Percentiles rank a stretch among this genome's conserved stretches.
These are phyloP conservation scores for Poeciliopsis turrubarensis DNA, from an alignment of 2,113 vertebrate species.

Conservation along the genomic window DNA sequence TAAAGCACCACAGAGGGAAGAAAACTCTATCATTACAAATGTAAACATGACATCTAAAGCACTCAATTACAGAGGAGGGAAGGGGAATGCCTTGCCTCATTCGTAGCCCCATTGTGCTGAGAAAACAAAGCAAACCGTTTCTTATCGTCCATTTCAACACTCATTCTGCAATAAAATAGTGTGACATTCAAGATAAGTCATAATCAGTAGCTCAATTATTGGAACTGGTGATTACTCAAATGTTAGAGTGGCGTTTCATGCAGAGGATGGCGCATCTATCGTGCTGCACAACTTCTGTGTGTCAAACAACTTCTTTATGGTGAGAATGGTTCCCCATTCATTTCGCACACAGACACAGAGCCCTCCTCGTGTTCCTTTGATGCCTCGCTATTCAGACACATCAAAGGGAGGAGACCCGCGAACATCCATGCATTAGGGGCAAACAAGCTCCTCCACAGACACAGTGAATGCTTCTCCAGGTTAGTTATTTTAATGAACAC, in stretches of 20 bases:
- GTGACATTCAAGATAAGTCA: constrained; percentile 36
- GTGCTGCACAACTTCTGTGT: constrained; percentile 27
- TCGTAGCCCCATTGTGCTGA: constrained; percentile 10
- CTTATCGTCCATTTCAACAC: constrained; percentile 28
- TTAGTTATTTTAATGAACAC: constrained; percentile 67
- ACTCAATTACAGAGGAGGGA: constrained; percentile 29
- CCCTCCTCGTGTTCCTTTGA: constrained; percentile 49
- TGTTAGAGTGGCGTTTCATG: constrained; percentile 47
- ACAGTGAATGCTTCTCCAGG: constrained; percentile 38
- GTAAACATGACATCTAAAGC: constrained; percentile 40
- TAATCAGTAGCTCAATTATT: constrained; percentile 35
- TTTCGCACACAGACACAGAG: constrained; percentile 30
- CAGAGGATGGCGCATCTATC: constrained; percentile 42
- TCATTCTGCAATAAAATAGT: constrained; percentile 15
- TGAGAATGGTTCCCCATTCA: constrained; percentile 47
- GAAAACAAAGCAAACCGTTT: constrained; percentile 24
- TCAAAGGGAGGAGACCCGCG: constrained; percentile 55
- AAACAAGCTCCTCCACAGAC: constrained; percentile 48
- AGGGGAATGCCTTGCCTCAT: constrained; percentile 24
- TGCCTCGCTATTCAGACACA: constrained; percentile 47
- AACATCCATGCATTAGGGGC: constrained; percentile 56
- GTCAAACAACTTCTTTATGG: constrained; percentile 60
- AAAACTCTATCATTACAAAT: constrained; percentile 27
- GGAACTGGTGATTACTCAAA: constrained; percentile 55
- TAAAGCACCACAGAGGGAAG: background rate